phyloP scores from a whole-genome alignment of 2,113 vertebrate species.

The Eretmochelys imbricata region DNA sequence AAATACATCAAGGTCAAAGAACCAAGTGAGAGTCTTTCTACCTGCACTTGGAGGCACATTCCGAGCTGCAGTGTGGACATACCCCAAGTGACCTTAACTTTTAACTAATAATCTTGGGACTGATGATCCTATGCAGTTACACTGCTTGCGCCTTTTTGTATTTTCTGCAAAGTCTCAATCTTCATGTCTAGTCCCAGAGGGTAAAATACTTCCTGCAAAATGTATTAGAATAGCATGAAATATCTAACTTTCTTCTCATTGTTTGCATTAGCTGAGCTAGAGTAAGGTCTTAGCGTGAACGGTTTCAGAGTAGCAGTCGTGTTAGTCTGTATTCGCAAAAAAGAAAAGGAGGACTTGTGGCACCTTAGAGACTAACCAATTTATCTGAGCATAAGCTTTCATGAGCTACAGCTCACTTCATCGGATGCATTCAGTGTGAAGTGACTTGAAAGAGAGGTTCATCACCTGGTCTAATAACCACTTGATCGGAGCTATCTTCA shows the following conservation, averaged over 20 bases:
- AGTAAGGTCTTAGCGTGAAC: not conserved
- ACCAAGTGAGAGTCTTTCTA: not conserved
- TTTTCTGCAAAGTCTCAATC: not conserved
- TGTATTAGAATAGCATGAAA: constrained; percentile 4
- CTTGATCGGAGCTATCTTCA: not conserved
- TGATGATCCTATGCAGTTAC: accelerated
- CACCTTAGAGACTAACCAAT: too few species aligned
- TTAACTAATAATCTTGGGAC: not conserved
- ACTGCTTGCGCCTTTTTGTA: not conserved
- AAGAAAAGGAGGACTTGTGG: too few species aligned
- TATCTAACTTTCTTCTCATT: not conserved
- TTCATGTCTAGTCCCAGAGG: not conserved
- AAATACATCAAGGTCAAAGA: not conserved
- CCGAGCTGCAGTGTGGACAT: not conserved
- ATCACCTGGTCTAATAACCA: too few species aligned
- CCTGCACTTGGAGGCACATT: not conserved
- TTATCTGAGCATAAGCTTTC: too few species aligned
- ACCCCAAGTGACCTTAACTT: not conserved
- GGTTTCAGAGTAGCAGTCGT: too few species aligned
- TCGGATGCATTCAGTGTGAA: not conserved
- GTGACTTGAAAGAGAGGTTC: too few species aligned
- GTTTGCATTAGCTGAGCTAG: constrained; percentile 31
- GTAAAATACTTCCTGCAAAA: not conserved
- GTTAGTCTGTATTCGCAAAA: too few species aligned
- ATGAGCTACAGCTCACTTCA: too few species aligned